Base-by-base conservation (phyloP, 2,888 invertebrate genomes). In the Arctia plantaginis region DNA sequence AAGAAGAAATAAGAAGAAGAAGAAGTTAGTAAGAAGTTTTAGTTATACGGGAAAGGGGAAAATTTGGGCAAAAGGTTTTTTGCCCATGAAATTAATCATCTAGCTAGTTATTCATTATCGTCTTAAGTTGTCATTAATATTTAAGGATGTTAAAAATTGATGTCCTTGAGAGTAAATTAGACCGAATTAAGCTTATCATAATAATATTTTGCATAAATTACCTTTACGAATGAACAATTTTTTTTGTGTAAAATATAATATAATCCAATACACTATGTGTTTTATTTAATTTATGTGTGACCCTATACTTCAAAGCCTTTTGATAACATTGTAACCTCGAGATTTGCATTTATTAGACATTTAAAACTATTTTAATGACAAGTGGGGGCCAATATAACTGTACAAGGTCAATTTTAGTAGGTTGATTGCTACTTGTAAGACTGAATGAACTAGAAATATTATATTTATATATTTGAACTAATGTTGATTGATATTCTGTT, bases 221-320 rank as follows among this genome's bases (percentile, higher is more conserved):
- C 23, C 7, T 51, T 51, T 23, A 10, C 8, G n/a, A 51, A 0
- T 7, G 23, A 51, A 51, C 8, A 51, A 51, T 10, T 8, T 51
- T 23, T 51, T 51, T 51, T 23, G 23, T 51, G n/a, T 23, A 41
- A 41, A 41, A 41, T 41, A 23, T 51, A 23, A n/a, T 39, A 41
- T 27, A 30, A n/a, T 62, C 15, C 27, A 66, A 18, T 27, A 44
- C 2, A 44, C 13, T 7, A 44, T n/a, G 18, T 41, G 30, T n/a
- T 33, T 18, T 68, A 51, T 39, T n/a, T 69, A 55, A 35, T 51
- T 27, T 35, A 59, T 62, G 65, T 41, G 39, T 59, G 69, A 73
- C 70, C 72, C 68, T 69, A 65, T 66, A 72, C 66, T 73, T 75
- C 77, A 72, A 79, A 73, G 73, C 67, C 75, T 47, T 66, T 27